A percentile compares a stretch with the other conserved stretches of the same genome.
phyloP scores from a whole-genome alignment of 2,888 invertebrate species.

The Eupsilia transversa region DNA sequence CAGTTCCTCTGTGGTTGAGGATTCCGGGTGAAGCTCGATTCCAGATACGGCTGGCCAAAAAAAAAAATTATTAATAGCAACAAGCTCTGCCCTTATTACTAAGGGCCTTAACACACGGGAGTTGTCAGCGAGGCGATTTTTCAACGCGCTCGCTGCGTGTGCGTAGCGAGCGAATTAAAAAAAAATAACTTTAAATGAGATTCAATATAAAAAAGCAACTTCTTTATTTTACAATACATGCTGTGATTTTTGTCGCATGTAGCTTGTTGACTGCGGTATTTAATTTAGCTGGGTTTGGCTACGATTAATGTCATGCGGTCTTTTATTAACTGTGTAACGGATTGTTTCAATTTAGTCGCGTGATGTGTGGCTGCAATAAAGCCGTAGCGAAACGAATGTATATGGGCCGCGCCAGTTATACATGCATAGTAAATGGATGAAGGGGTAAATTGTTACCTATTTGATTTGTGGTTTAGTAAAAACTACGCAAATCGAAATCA shows the following conservation, averaged over 20 bases:
- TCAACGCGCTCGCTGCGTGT: too few relatives aligned
- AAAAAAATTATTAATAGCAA: too few relatives aligned
- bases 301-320: constrained; percentile 55
- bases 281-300: constrained; percentile 44
- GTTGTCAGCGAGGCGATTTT: too few relatives aligned
- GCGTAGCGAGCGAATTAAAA: too few relatives aligned
- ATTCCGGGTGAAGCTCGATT: too few relatives aligned
- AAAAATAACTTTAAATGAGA: too few relatives aligned
- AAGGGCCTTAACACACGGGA: too few relatives aligned
- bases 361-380: constrained; percentile 57
- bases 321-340: constrained; percentile 55
- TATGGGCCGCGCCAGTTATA: background rate
- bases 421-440: background rate
- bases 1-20: too few relatives aligned
- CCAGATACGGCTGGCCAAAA: too few relatives aligned
- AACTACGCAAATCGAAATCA: too few relatives aligned
- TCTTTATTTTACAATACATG: background rate
- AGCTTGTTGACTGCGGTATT: constrained; percentile 36
- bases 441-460: background rate
- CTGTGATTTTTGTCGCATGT: constrained; percentile 40
- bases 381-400: background rate
- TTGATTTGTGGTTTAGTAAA: background rate
- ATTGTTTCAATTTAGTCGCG: constrained; percentile 63
- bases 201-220: background rate
- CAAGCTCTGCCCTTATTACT: too few relatives aligned